phyloP scores from a whole-genome alignment of 2,113 vertebrate genomes.

The Stercorarius parasiticus region DNA sequence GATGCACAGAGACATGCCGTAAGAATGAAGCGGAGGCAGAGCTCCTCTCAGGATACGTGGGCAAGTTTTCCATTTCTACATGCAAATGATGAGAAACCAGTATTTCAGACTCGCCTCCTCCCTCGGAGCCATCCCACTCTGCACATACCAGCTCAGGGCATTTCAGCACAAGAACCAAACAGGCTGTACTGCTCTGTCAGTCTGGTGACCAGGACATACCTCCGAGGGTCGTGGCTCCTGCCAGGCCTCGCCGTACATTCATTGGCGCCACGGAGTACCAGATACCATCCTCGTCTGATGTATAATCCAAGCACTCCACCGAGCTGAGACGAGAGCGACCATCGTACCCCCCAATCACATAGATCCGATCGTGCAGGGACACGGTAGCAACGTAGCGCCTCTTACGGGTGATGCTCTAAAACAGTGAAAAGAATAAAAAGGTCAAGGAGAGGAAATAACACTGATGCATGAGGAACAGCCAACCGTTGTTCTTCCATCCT shows the following conservation, averaged over 20 bases:
- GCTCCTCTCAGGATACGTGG: not conserved
- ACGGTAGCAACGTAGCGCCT: conserved; percentile 95
- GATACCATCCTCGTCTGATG: conserved; percentile 93
- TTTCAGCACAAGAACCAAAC: not conserved
- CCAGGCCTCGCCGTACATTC: conserved; percentile 94
- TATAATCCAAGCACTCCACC: conserved; percentile 95
- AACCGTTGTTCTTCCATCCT: not conserved
- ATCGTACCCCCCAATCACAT: conserved; percentile 96
- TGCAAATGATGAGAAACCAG: not conserved
- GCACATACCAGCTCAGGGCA: not conserved
- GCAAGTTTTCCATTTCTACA: not conserved
- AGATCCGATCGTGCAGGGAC: conserved; percentile 93
- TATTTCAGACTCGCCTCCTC: not conserved
- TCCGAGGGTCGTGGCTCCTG: conserved; percentile 94
- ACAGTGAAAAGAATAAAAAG: not conserved
- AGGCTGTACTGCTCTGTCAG: not conserved
- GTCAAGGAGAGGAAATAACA: not conserved
- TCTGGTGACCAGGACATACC: conserved; percentile 61
- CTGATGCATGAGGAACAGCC: not conserved
- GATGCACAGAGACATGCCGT: not conserved
- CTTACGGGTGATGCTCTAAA: conserved; percentile 93
- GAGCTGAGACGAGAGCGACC: conserved; percentile 96
- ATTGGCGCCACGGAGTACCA: conserved; percentile 99
- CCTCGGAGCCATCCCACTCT: not conserved
- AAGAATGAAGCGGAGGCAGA: not conserved